These are phyloP conservation scores for Machimus rusticus DNA, from an alignment of 2,888 invertebrate genomes.

Conservation along the genomic window DNA sequence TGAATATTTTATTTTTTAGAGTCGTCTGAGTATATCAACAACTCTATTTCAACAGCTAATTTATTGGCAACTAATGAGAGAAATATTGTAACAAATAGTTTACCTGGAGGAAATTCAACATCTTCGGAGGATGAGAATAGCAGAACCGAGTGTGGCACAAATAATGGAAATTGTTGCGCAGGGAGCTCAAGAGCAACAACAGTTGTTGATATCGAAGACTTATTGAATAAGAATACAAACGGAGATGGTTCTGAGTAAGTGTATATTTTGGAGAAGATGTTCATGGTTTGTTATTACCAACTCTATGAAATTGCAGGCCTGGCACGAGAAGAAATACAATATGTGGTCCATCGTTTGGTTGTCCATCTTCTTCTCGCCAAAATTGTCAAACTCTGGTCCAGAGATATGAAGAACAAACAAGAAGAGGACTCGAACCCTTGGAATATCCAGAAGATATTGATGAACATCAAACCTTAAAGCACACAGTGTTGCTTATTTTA, in stretches of 20 bases:
- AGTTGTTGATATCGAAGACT: constrained; percentile 73
- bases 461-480: constrained; percentile 78
- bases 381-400: constrained; percentile 65
- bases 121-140: constrained; percentile 59
- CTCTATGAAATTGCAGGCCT: neutral
- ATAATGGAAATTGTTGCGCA: constrained; percentile 56
- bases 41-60: constrained; percentile 57
- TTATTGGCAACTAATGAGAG: constrained; percentile 53
- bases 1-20: neutral
- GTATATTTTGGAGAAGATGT: neutral
- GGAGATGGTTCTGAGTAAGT: constrained; percentile 26
- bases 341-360: constrained; percentile 66
- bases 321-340: constrained; percentile 47
- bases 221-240: constrained; percentile 57
- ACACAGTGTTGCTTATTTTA: constrained; percentile 81
- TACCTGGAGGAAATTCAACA: constrained; percentile 48
- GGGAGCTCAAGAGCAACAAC: constrained; percentile 57
- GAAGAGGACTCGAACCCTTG: constrained; percentile 65
- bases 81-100: constrained; percentile 48
- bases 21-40: neutral
- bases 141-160: constrained; percentile 54
- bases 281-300: neutral
- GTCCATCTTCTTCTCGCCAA: constrained; percentile 64
- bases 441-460: constrained; percentile 67
- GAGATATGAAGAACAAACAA: constrained; percentile 65